phyloP scores from a whole-genome alignment of 1,140 invertebrate species.

The Drosophila chauvacae region DNA sequence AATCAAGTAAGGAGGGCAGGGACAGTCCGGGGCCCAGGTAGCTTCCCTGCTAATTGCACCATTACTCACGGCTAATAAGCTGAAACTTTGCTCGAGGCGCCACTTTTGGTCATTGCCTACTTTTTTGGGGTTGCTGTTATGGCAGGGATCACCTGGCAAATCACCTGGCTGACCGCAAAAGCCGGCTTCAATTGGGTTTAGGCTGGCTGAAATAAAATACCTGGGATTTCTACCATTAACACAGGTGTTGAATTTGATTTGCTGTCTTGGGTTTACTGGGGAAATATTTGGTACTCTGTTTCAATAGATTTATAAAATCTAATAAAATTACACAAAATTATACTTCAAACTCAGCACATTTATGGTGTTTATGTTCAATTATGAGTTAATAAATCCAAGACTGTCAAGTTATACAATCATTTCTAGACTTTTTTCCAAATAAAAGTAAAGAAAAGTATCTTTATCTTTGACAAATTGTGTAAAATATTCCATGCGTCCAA shows the following conservation, averaged over 20 bases:
- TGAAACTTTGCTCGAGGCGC: conserved; percentile 37
- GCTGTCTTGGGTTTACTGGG: not conserved
- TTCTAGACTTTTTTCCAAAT: not conserved
- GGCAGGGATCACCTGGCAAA: conserved; percentile 22
- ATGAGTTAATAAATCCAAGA: not conserved
- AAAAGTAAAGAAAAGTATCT: not conserved
- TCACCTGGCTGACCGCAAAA: conserved; percentile 21
- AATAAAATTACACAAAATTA: not conserved
- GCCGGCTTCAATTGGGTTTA: conserved; percentile 4
- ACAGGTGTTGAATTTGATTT: conserved; percentile 8
- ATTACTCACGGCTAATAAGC: conserved; percentile 71
- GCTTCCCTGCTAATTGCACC: conserved; percentile 58
- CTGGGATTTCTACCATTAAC: conserved; percentile 10
- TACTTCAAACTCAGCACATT: not conserved
- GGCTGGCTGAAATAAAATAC: conserved; percentile 11
- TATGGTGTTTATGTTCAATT: not conserved
- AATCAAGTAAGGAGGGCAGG: conserved; percentile 20
- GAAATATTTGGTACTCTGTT: not conserved
- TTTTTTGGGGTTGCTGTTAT: conserved; percentile 29
- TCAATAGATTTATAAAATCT: no score
- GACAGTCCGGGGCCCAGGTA: conserved; percentile 11
- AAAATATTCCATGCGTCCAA: conserved; percentile 1
- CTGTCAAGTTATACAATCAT: no score
- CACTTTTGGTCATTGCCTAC: conserved; percentile 33
- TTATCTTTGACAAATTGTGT: conserved; percentile 2